Conservation (phyloP, 2,113 vertebrate species). For the Mustela lutreola region DNA sequence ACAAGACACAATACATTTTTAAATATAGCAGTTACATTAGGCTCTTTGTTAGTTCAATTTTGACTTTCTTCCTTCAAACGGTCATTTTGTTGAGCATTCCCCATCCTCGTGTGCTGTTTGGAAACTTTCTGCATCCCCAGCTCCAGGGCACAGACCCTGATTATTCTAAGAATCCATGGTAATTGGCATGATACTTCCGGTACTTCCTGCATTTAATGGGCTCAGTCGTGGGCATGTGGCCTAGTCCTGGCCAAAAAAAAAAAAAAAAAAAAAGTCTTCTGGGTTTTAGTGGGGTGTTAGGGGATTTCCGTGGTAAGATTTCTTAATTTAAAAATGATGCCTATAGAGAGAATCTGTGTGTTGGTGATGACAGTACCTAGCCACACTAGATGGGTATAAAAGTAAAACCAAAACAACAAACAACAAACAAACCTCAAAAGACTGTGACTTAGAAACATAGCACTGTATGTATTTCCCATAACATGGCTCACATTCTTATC, state of each 20-base stretch:
- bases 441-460: background rate
- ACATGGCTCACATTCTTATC: background rate
- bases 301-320: background rate
- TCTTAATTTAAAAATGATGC: background rate
- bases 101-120: background rate
- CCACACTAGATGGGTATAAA: background rate
- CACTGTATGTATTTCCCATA: background rate
- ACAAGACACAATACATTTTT: background rate
- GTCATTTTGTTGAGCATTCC: background rate
- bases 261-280: background rate
- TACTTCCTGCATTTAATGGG: background rate
- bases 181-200: fast-evolving
- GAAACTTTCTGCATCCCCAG: background rate
- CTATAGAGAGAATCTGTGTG: background rate
- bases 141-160: background rate
- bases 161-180: background rate
- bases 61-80: background rate
- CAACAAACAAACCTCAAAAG: background rate
- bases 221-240: background rate
- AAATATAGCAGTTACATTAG: background rate
- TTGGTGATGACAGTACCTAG: too few species aligned
- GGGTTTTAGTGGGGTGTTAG: fast-evolving
- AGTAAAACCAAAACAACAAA: background rate
- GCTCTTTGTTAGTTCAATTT: background rate
- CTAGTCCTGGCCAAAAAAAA: background rate